Evolutionary conservation across 2,888 invertebrate species (phyloP).

Genomic region (Frankliniella fusca): DNA sequence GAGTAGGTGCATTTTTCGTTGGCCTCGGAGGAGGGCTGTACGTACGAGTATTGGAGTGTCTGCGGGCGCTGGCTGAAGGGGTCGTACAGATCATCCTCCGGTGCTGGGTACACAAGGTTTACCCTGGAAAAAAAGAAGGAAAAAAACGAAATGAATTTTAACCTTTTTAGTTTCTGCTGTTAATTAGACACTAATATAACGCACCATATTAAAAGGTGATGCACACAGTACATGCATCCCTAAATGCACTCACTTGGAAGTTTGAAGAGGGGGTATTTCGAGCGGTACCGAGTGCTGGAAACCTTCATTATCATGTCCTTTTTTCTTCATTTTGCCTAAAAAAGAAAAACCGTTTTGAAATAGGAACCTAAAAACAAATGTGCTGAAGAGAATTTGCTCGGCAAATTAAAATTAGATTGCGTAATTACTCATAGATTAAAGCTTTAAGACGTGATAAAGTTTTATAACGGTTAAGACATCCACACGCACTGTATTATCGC

Average conservation of each 20-base stretch:
- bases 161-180: not conserved
- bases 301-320: not conserved
- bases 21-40: not conserved
- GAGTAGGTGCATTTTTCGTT: not conserved
- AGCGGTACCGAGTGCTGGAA: not conserved
- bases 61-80: not conserved
- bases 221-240: not conserved
- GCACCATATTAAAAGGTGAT: not conserved
- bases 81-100: not conserved
- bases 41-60: not conserved
- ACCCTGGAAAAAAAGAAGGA: not conserved
- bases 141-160: not conserved
- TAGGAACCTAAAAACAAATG: too few relatives aligned
- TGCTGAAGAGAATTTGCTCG: too few relatives aligned
- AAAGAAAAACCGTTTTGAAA: too few relatives aligned
- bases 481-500: too few relatives aligned
- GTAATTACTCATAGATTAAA: too few relatives aligned
- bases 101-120: not conserved
- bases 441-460: too few relatives aligned
- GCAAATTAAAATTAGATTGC: too few relatives aligned
- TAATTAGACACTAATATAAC: not conserved
- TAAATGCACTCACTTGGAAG: not conserved
- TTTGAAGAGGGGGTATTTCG: not conserved
- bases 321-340: not conserved
- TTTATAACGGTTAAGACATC: too few relatives aligned